Percentiles rank a stretch among this genome's conserved stretches.
These are phyloP conservation scores for Melanotus villosus DNA, from an alignment of 2,888 invertebrate species.

Conservation along the genomic window DNA sequence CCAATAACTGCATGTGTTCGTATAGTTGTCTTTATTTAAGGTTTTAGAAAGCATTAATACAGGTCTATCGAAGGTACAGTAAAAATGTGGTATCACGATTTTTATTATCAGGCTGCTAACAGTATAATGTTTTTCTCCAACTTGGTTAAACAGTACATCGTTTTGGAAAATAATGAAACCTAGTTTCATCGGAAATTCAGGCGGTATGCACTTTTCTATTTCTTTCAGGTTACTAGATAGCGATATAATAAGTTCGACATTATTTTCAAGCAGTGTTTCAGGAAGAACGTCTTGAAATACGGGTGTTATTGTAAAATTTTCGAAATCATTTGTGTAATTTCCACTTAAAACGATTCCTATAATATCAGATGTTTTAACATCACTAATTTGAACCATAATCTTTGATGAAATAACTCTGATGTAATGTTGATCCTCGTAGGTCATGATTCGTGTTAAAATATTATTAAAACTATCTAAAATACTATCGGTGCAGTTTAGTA, in stretches of 20 bases:
- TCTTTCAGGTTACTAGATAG: conserved; percentile 33
- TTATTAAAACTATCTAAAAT: conserved; percentile 73
- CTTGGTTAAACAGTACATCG: conserved; percentile 48
- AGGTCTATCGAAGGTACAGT: conserved; percentile 70
- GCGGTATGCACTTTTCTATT: conserved; percentile 5
- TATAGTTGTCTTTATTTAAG: neutral
- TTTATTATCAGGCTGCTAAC: conserved; percentile 71
- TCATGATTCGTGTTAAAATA: conserved; percentile 68
- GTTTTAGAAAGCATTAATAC: too few species aligned
- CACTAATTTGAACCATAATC: conserved; percentile 43
- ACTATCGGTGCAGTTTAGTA: conserved; percentile 76
- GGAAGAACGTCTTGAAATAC: neutral
- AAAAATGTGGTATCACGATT: conserved; percentile 71
- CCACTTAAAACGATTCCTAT: conserved; percentile 26
- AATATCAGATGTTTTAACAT: conserved; percentile 35
- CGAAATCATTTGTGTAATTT: neutral
- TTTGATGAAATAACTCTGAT: conserved; percentile 32
- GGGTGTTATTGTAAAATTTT: neutral
- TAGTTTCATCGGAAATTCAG: conserved; percentile 21
- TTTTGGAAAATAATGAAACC: conserved; percentile 46
- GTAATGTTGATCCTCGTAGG: neutral
- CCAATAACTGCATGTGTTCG: conserved; percentile 69
- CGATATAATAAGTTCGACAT: conserved; percentile 25
- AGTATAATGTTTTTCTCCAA: conserved; percentile 52
- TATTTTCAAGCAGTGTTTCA: neutral